A percentile compares a stretch with the other conserved stretches of the same genome.
These are phyloP conservation scores for Antheraea assamensis DNA, from an alignment of 2,888 invertebrate species.

Conservation along the genomic window DNA sequence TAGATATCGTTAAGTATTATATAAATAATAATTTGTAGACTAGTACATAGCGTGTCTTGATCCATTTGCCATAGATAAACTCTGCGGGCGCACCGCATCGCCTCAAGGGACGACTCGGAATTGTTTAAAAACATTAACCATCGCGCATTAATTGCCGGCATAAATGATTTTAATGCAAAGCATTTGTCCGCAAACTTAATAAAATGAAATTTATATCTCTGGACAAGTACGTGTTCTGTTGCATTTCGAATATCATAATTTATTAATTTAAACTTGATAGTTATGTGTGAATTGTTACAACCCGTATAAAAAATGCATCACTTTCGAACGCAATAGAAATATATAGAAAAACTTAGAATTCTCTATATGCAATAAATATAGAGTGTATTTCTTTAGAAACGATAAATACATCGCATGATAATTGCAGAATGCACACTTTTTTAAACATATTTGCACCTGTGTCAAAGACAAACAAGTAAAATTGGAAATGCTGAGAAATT, in stretches of 20 bases:
- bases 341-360: no score
- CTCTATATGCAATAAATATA: neutral
- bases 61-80: slow-evolving; percentile 47
- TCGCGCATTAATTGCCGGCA: slow-evolving; percentile 65
- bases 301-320: no score
- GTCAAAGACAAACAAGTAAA: no score
- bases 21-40: slow-evolving; percentile 42
- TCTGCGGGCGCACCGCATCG: slow-evolving; percentile 41
- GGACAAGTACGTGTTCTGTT: slow-evolving; percentile 8
- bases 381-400: neutral
- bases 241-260: neutral
- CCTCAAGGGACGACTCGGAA: slow-evolving; percentile 47
- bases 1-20: slow-evolving; percentile 29
- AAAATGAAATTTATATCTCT: slow-evolving; percentile 19
- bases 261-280: neutral
- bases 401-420: no score
- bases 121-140: slow-evolving; percentile 57
- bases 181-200: slow-evolving; percentile 48
- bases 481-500: neutral
- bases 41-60: slow-evolving; percentile 59
- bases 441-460: no score
- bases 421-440: no score
- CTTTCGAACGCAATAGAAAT: no score
- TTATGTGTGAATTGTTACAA: no score
- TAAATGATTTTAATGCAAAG: slow-evolving; percentile 67